Percentiles rank a stretch among this genome's conserved stretches.
phyloP scores from a whole-genome alignment of 1,140 invertebrate species.

The Calephelis virginiensis region DNA sequence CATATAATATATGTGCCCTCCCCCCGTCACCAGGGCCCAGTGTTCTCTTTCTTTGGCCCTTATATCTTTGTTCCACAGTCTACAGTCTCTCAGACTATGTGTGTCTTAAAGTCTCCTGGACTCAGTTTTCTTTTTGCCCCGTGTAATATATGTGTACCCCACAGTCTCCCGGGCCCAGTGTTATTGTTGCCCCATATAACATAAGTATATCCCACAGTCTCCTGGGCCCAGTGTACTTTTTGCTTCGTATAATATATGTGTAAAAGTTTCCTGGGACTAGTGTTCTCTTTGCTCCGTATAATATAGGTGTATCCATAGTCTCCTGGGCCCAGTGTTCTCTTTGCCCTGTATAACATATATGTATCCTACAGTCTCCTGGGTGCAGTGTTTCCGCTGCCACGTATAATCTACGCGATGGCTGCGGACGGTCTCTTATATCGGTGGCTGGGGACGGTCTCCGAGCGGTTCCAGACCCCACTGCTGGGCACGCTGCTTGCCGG shows the following conservation, averaged over 20 bases:
- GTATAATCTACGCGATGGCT: constrained; percentile 94
- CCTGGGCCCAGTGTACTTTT: constrained; percentile 36
- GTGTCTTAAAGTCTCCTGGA: too few species aligned
- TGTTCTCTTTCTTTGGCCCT: too few species aligned
- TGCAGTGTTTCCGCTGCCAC: constrained; percentile 92
- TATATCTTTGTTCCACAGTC: too few species aligned
- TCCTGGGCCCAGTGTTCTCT: constrained; percentile 80
- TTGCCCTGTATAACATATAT: too few species aligned
- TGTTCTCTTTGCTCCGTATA: neutral
- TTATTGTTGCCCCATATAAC: constrained; percentile 87
- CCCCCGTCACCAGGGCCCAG: constrained; percentile 83
- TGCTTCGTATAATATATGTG: too few species aligned
- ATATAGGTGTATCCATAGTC: constrained; percentile 56
- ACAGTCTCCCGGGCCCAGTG: constrained; percentile 83
- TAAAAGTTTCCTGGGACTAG: too few species aligned
- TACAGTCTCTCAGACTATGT: too few species aligned
- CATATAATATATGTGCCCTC: neutral
- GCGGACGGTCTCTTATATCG: constrained; percentile 92
- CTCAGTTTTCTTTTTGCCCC: too few species aligned
- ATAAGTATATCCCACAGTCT: constrained; percentile 93
- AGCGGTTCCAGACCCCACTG: constrained; percentile 89
- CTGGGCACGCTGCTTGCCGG: constrained; percentile 91
- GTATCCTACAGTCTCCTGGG: too few species aligned
- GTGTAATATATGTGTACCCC: neutral
- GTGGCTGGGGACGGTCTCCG: constrained; percentile 84